phyloP scores from a whole-genome alignment of 2,888 invertebrate species.

The Nasonia oneida region DNA sequence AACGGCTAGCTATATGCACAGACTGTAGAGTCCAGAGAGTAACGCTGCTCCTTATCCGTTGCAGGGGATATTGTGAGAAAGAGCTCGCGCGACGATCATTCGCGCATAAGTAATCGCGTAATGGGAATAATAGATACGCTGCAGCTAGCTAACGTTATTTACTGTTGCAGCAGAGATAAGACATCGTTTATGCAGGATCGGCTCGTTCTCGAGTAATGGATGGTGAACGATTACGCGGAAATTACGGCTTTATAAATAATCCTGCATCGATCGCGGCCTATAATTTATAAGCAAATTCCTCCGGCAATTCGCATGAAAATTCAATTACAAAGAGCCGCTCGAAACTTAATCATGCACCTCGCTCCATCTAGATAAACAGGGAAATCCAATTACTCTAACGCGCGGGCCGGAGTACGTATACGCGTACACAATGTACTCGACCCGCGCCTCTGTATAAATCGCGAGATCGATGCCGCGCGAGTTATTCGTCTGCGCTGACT shows the following conservation, averaged over 20 bases:
- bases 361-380: constrained; percentile 18
- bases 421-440: not conserved
- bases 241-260: not conserved
- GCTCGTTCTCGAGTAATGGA: not conserved
- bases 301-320: not conserved
- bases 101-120: not conserved
- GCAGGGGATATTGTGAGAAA: constrained; percentile 33
- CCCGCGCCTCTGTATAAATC: constrained; percentile 6
- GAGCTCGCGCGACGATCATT: not conserved
- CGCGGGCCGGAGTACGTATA: not conserved
- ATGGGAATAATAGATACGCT: not conserved
- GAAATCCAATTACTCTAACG: constrained; percentile 53
- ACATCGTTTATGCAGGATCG: not conserved
- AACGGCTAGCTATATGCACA: constrained; percentile 9
- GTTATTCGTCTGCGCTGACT: constrained; percentile 45
- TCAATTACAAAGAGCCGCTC: not conserved
- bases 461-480: constrained; percentile 26
- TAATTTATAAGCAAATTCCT: not conserved
- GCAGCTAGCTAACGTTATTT: not conserved
- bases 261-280: not conserved
- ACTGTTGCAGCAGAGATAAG: not conserved
- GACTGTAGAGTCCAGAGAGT: not conserved
- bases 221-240: not conserved
- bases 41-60: constrained; percentile 34
- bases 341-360: no score